These are phyloP conservation scores for Castor canadensis DNA, from an alignment of 2,113 vertebrate species.

Conservation along the genomic window DNA sequence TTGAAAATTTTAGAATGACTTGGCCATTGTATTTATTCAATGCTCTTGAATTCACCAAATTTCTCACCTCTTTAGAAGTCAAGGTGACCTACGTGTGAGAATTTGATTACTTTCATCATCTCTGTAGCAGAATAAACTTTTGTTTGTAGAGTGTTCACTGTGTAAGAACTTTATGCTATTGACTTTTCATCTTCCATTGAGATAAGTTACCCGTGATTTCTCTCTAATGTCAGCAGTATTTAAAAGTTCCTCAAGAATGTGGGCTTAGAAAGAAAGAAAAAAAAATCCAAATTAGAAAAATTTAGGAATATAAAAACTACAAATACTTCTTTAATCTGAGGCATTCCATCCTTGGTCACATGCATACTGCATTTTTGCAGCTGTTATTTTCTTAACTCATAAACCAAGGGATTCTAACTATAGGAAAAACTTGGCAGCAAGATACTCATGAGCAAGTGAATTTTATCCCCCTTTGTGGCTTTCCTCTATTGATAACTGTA, in stretches of 20 bases:
- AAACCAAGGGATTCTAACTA: neutral
- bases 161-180: neutral
- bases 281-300: neutral
- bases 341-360: neutral
- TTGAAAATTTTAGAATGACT: neutral
- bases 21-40: neutral
- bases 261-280: neutral
- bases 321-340: neutral
- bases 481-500: neutral
- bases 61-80: neutral
- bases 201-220: neutral
- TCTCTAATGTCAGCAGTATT: neutral
- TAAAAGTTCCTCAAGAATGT: neutral
- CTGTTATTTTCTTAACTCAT: neutral
- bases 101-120: neutral
- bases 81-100: neutral
- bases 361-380: neutral
- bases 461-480: fast-evolving
- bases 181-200: neutral
- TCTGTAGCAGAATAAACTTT: neutral
- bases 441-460: fast-evolving
- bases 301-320: neutral
- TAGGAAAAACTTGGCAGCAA: neutral
- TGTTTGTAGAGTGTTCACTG: neutral
- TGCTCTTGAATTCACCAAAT: neutral